A percentile compares a stretch with the other conserved stretches of the same genome.
phyloP scores from a whole-genome alignment of 2,888 invertebrate genomes.

The Alloscopus bannaensis region DNA sequence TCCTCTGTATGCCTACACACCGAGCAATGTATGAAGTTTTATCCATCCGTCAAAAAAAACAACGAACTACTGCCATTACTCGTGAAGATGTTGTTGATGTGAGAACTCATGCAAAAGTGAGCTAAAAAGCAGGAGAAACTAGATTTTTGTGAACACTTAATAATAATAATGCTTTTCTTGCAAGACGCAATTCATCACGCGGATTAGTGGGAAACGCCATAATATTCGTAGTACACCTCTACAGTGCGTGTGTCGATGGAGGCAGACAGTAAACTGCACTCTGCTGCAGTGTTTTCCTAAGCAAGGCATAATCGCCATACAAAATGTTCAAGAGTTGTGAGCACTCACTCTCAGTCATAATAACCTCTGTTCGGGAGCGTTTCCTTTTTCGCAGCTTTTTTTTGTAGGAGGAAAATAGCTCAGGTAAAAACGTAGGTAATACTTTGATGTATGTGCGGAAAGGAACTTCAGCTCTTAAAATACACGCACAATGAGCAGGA shows the following conservation, averaged over 20 bases:
- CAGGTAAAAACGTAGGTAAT: neutral
- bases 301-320: neutral
- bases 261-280: constrained; percentile 6
- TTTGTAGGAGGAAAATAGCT: neutral
- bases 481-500: constrained; percentile 21
- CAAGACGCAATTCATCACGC: constrained; percentile 14
- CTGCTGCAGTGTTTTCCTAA: neutral
- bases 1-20: neutral
- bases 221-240: neutral
- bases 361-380: constrained; percentile 6
- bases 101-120: constrained; percentile 48
- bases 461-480: constrained; percentile 11
- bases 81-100: constrained; percentile 37
- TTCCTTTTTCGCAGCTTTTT: constrained; percentile 48
- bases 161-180: constrained; percentile 11
- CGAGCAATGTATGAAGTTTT: constrained; percentile 7
- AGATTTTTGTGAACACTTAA: constrained; percentile 55
- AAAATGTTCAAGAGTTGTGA: too few species aligned
- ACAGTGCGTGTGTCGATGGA: neutral
- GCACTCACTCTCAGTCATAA: neutral
- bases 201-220: neutral
- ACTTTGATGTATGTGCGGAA: too few species aligned
- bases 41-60: constrained; percentile 20
- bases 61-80: constrained; percentile 23
- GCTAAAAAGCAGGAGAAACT: constrained; percentile 55